These are phyloP conservation scores for Ceratina calcarata DNA, from an alignment of 1,140 invertebrate species.

Conservation along the genomic window DNA sequence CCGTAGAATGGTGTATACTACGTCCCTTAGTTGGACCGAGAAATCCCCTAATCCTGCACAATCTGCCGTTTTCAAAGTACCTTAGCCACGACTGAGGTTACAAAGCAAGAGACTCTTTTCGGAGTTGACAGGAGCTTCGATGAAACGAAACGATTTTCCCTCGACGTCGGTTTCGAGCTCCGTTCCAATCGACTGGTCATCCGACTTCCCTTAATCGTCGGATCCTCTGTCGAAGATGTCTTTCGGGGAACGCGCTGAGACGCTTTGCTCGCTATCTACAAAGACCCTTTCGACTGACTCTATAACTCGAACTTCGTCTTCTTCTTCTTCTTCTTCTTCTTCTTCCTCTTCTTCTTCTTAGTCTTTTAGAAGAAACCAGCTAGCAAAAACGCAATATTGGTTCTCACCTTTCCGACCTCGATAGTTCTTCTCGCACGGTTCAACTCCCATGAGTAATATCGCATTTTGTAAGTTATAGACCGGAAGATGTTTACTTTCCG, in stretches of 20 bases:
- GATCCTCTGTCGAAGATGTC: background rate
- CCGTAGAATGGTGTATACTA: background rate
- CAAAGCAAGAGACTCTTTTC: background rate
- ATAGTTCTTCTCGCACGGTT: constrained; percentile 11
- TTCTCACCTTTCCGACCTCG: background rate
- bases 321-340: too few species aligned
- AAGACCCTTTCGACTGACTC: background rate
- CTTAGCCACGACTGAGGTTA: background rate
- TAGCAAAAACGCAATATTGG: constrained; percentile 14
- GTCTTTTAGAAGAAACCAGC: constrained; percentile 9
- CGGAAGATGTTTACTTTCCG: too few species aligned
- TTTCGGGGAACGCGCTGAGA: constrained; percentile 23
- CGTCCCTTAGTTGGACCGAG: background rate
- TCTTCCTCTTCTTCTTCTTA: too few species aligned
- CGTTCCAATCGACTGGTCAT: background rate
- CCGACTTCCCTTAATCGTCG: background rate
- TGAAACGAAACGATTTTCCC: background rate
- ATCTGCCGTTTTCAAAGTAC: background rate
- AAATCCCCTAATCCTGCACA: background rate
- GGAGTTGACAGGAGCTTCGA: background rate
- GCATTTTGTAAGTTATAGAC: too few species aligned
- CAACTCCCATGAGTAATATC: too few species aligned
- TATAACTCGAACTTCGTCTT: background rate
- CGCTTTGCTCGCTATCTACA: background rate
- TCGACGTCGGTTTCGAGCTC: background rate